Evolutionary conservation across 2,113 vertebrate genomes (phyloP), one percentile per base, ranked within the genome.

Genomic region (Rhegmatorhina hoffmannsi): DNA sequence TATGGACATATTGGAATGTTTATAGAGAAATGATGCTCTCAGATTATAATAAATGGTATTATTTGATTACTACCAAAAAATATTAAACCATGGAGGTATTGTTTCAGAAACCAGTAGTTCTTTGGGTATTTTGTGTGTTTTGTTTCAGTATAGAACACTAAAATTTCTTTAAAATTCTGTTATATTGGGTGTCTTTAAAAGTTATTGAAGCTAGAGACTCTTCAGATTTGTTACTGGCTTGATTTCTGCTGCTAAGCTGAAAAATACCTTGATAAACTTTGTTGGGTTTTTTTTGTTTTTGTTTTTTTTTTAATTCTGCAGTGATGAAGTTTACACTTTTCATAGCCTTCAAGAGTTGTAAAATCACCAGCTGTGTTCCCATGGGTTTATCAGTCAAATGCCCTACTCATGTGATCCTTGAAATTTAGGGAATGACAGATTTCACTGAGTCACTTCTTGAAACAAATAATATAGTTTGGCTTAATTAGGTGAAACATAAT

Each of bases 301-400:
- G 3, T 25, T 56, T n/a, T 50, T 50, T 40, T 52, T n/a, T 9
- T 19, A 31, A 72, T 87, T 72, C 56, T 93, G 67, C 26, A 88
- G 29, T 75, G 69, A 73, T 76, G 81, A 95, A 75, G 28, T 66
- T 91, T 70, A 81, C n/a, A 52, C 50, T 90, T 89, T 66, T 33
- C 25, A 26, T 49, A 89, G 43, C 46, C 38, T 93, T 87, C 67
- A 90, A 23, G 94, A 79, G 60, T 69, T 89, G 33, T 91, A 79
- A 92, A 94, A 88, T 95, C 60, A 84, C 53, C 92, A 94, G 69
- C 76, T 94, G 68, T 88, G 53, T 90, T 96, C 89, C 52, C 59
- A 15, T 70, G 85, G 36, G 28, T 79, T 88, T 86, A 50, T 67
- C 60, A 40, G 58, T 93, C 50, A 84, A 66, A 56, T 92, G 24